Conservation (phyloP, 2,113 vertebrate species). For the Sitta europaea region DNA sequence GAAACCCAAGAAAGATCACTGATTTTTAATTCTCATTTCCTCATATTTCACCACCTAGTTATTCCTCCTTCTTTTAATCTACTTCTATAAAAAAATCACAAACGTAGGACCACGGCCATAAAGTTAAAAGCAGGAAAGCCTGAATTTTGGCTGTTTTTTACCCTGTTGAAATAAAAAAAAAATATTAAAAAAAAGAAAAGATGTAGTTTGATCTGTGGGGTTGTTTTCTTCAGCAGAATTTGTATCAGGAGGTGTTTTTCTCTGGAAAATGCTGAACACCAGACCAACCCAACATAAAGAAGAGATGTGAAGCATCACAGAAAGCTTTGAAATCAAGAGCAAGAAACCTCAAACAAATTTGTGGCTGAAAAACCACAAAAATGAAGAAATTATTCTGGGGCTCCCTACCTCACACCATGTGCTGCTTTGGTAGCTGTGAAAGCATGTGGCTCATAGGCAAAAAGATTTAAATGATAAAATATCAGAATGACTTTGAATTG, state of each 20-base stretch:
- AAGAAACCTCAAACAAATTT: slow-evolving; percentile 1
- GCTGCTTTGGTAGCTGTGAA: neutral
- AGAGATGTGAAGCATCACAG: neutral
- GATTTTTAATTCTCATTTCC: neutral
- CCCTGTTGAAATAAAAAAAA: neutral
- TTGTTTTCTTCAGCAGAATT: neutral
- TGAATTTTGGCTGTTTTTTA: neutral
- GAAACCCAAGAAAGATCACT: neutral
- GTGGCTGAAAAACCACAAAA: neutral
- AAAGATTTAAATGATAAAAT: neutral
- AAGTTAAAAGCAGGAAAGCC: neutral
- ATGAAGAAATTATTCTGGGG: slow-evolving; percentile 1
- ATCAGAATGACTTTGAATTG: neutral
- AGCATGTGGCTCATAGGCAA: rapidly evolving
- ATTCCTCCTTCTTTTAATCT: neutral
- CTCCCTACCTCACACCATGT: neutral
- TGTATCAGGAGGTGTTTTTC: neutral
- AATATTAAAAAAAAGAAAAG: neutral
- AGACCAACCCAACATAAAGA: neutral
- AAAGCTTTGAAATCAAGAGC: neutral
- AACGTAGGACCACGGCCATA: neutral
- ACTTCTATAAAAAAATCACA: neutral
- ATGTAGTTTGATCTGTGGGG: neutral
- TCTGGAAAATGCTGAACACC: neutral
- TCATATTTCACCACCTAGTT: neutral